Percentiles rank a stretch among this genome's conserved stretches.
phyloP scores from a whole-genome alignment of 2,888 invertebrate genomes.

The Elysia crispata region DNA sequence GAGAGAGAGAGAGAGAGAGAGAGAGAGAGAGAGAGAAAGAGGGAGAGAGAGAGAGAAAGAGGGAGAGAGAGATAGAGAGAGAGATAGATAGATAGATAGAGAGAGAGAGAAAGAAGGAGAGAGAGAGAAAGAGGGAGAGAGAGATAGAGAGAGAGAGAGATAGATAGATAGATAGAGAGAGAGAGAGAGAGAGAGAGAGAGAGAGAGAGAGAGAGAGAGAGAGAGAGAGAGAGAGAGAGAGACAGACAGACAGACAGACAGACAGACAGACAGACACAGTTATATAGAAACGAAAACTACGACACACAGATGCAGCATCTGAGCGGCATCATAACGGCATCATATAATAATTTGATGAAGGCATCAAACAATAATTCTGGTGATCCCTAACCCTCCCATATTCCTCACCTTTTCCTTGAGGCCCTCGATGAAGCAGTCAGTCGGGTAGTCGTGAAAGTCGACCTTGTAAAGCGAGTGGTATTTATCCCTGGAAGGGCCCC shows the following conservation, averaged over 20 bases:
- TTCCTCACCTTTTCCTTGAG: conserved; percentile 43
- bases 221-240: too few species aligned
- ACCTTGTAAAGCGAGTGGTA: conserved; percentile 61
- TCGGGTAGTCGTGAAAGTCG: conserved; percentile 60
- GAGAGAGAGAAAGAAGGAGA: conserved; percentile 5
- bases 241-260: too few species aligned
- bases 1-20: too few species aligned
- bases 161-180: not conserved
- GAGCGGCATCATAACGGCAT: too few species aligned
- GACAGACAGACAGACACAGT: too few species aligned
- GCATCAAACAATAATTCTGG: too few species aligned
- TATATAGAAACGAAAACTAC: too few species aligned
- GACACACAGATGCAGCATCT: too few species aligned
- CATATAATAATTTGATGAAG: too few species aligned
- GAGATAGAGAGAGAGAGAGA: conserved; percentile 13
- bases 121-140: conserved; percentile 14
- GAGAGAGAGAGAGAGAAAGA: conserved; percentile 15
- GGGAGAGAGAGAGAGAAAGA: conserved; percentile 4
- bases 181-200: not conserved
- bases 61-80: not conserved
- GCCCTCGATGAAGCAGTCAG: conserved; percentile 52
- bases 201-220: too few species aligned
- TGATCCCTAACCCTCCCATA: too few species aligned
- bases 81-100: not conserved
- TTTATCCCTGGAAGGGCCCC: conserved; percentile 52